Evolutionary conservation across 2,888 invertebrate genomes (phyloP).

Genomic region (Trissolcus brochymenae): DNA sequence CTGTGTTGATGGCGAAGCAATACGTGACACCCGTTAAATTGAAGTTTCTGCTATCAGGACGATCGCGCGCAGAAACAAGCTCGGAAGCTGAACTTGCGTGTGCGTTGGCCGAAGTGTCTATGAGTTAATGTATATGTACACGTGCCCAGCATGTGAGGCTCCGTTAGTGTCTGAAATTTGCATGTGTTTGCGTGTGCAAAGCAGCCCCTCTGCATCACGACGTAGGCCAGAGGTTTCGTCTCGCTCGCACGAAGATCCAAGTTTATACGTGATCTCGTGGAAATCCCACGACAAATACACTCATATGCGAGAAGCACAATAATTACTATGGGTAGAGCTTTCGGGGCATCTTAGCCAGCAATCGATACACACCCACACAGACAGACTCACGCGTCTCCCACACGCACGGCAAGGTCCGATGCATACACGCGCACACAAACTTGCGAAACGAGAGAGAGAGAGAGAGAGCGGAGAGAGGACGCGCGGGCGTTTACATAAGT

Average conservation of each 20-base stretch:
- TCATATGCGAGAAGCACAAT: conserved; percentile 72
- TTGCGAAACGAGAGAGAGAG: too few relatives aligned
- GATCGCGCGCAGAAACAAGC: conserved; percentile 69
- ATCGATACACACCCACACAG: conserved; percentile 72
- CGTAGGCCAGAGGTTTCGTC: conserved; percentile 31
- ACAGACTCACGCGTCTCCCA: conserved; percentile 59
- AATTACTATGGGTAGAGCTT: conserved; percentile 69
- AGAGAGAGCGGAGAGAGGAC: conserved; percentile 58
- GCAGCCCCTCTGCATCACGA: conserved; percentile 23
- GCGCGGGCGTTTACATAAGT: conserved; percentile 72
- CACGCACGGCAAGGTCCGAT: conserved; percentile 37
- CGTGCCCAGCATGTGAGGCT: conserved; percentile 15
- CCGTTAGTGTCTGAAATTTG: conserved; percentile 3
- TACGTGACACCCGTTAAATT: conserved; percentile 72
- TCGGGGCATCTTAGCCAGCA: conserved; percentile 71
- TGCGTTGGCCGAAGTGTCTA: conserved; percentile 37
- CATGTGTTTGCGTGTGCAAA: conserved; percentile 28
- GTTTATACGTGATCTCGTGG: conserved; percentile 64
- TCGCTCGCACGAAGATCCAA: conserved; percentile 41
- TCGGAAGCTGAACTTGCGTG: conserved; percentile 65
- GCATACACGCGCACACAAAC: conserved; percentile 55
- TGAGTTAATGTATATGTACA: conserved; percentile 30
- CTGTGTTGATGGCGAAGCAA: conserved; percentile 28
- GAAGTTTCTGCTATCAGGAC: conserved; percentile 59
- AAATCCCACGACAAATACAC: conserved; percentile 74